Evolutionary conservation across 2,113 vertebrate species (phyloP), one percentile per base, ranked within the genome.

Genomic region (Pipa parva): DNA sequence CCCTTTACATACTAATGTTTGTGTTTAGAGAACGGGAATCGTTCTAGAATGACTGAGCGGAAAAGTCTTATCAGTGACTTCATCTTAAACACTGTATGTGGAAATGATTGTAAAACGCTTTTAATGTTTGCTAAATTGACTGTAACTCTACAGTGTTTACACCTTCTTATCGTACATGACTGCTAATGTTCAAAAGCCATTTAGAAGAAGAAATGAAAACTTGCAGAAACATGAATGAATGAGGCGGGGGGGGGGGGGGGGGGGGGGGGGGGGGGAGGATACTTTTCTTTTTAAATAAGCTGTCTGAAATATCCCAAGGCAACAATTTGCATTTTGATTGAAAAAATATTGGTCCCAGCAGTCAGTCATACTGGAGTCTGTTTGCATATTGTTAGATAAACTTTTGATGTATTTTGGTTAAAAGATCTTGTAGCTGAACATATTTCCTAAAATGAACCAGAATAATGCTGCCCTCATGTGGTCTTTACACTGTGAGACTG

Each of bases 391-490:
- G 21, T 49, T 39, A 21, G 48, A 20, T 20, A 20, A 39, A 65
- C 27, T 12, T 70, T 61, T 60, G 18, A 29, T 70, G 36, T 45
- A 54, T 45, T 54, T 61, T 68, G n/a, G n/a, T 46, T 57, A 26
- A 46, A 46, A 25, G 45, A 20, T 60, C 54, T 42, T 70, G 49
- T 33, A 48, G 48, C 36, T 52, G n/a, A 28, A 37, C 29, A 29
- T 15, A 21, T 9, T 51, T 50, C 21, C 48, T 31, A 42, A 50
- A 59, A 26, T 51, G 31, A 69, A 22, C 33, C 20, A 61, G 48
- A 70, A 54, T 50, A 61, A 31, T 70, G 50, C 66, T 61, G 66
- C 66, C 66, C 52, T 70, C 66, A 70, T 42, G 66, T 61, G 58
- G 66, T 52, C 22, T 66, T 20, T 58, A 18, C 21, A 42, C 39